phyloP scores from a whole-genome alignment of 2,113 vertebrate genomes.

The Abramis brama region DNA sequence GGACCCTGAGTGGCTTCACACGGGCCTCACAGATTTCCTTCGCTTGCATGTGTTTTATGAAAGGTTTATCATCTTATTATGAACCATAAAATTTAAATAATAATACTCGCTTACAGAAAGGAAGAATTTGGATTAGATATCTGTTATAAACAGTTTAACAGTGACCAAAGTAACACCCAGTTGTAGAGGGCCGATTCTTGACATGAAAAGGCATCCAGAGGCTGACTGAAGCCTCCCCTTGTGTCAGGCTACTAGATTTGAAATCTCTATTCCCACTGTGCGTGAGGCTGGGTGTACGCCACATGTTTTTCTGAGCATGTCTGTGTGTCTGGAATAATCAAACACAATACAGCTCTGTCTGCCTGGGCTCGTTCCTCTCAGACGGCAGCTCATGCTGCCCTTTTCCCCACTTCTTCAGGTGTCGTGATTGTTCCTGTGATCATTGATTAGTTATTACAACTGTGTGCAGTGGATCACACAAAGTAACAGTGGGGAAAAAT shows the following conservation, averaged over 20 bases:
- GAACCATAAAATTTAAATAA: background rate
- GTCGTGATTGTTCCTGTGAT: background rate
- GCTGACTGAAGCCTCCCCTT: background rate
- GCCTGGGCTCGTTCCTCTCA: background rate
- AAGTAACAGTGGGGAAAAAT: background rate
- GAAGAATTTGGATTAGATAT: background rate
- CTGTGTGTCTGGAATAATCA: conserved; percentile 44
- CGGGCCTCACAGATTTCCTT: background rate
- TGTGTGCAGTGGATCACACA: background rate
- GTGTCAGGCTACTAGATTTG: conserved; percentile 17
- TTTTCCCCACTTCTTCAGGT: background rate
- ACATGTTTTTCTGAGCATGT: conserved; percentile 29
- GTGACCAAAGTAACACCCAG: background rate
- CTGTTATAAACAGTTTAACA: background rate
- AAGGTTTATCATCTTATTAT: background rate
- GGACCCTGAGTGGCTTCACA: no score
- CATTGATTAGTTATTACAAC: background rate
- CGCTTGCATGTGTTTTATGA: background rate
- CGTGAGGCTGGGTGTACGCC: background rate
- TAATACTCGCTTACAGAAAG: background rate
- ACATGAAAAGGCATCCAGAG: conserved; percentile 45
- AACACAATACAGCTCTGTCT: background rate
- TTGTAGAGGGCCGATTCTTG: conserved; percentile 16
- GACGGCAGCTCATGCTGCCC: background rate
- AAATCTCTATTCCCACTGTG: conserved; percentile 42